Conservation (phyloP, 2,797 vertebrate species). For the Hydrophis major region DNA sequence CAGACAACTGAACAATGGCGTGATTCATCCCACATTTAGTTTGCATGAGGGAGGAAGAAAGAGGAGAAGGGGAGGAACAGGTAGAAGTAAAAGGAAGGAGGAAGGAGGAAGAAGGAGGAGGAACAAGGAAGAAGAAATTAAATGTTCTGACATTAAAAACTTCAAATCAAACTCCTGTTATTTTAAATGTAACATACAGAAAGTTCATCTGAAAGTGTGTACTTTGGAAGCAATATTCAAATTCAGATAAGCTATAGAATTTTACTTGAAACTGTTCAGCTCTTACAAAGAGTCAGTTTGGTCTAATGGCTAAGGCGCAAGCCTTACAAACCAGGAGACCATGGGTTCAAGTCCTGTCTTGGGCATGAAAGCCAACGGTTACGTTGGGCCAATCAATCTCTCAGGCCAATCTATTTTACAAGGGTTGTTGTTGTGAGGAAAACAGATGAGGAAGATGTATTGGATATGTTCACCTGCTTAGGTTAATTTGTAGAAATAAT, state of each 20-base stretch:
- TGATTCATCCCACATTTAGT: conserved; percentile 19
- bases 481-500: neutral
- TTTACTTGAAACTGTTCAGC: neutral
- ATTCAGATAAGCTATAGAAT: neutral
- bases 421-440: neutral
- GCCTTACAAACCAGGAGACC: neutral
- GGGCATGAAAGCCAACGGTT: neutral
- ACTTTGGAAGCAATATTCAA: neutral
- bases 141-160: conserved; percentile 6
- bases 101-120: neutral
- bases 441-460: neutral
- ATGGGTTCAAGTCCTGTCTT: neutral
- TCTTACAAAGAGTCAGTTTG: neutral
- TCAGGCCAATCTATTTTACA: neutral
- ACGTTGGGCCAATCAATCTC: neutral
- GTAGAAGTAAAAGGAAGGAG: neutral
- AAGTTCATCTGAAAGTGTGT: neutral
- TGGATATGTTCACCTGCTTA: neutral
- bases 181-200: neutral
- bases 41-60: conserved; percentile 8
- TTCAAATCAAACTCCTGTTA: neutral
- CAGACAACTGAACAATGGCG: conserved; percentile 13
- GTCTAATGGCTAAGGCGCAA: neutral
- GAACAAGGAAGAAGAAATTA: neutral
- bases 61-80: neutral